Evolutionary conservation across 2,888 invertebrate genomes (phyloP).

Genomic region (Phymatocera aterrima): DNA sequence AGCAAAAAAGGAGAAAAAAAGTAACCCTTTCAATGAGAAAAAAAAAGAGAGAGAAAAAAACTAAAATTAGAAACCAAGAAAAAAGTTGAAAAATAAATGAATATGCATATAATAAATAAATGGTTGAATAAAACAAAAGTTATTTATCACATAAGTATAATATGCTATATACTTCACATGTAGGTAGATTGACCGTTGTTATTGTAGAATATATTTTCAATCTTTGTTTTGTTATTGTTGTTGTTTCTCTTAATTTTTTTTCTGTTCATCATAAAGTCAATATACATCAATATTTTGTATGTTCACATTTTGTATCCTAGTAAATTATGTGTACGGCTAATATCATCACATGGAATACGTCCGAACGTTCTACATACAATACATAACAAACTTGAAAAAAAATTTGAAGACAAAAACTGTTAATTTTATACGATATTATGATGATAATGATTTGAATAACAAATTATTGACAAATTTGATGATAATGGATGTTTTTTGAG

Average conservation of each 20-base stretch:
- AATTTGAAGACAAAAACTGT: not conserved
- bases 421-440: conserved; percentile 32
- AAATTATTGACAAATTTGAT: conserved; percentile 5
- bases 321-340: not conserved
- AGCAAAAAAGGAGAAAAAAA: not conserved
- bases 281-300: not conserved
- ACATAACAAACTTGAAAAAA: not conserved
- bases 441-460: conserved; percentile 20
- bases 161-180: no score
- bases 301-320: conserved; percentile 31
- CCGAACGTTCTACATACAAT: not conserved
- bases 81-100: not conserved
- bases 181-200: not conserved
- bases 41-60: not conserved
- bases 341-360: not conserved
- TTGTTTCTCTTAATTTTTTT: not conserved
- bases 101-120: no score
- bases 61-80: not conserved
- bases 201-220: not conserved
- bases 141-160: no score
- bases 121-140: no score
- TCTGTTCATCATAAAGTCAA: not conserved
- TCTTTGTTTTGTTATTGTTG: not conserved
- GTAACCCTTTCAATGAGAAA: conserved; percentile 1
- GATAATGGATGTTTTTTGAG: conserved; percentile 24